These are phyloP conservation scores for Drosophila triauraria DNA, from an alignment of 1,140 invertebrate species.

Conservation along the genomic window DNA sequence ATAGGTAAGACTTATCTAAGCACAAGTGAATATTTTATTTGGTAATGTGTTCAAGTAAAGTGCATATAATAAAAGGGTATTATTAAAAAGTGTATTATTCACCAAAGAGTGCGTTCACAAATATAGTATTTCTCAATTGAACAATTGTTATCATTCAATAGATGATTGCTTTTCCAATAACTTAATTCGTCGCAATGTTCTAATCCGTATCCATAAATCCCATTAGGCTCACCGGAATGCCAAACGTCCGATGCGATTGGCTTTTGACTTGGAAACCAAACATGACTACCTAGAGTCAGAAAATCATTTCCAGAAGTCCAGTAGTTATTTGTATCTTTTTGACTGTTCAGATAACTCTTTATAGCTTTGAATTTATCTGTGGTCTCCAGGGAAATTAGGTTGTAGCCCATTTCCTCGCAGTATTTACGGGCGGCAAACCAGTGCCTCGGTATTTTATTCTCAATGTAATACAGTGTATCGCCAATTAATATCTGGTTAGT, in stretches of 20 bases:
- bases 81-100: too few relatives aligned
- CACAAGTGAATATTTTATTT: too few relatives aligned
- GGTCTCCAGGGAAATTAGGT: conserved; percentile 19
- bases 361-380: background rate
- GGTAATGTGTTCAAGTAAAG: too few relatives aligned
- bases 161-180: background rate
- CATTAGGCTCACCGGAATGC: too few relatives aligned
- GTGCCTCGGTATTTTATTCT: background rate
- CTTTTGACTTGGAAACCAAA: conserved; percentile 15
- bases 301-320: conserved; percentile 37
- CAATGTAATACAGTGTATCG: conserved; percentile 4
- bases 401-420: conserved; percentile 11
- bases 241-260: conserved; percentile 6
- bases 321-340: background rate
- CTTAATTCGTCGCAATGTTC: conserved; percentile 11
- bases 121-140: too few relatives aligned
- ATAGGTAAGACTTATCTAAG: too few relatives aligned
- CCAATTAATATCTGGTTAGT: background rate
- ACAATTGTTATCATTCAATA: background rate
- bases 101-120: too few relatives aligned
- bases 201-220: too few relatives aligned
- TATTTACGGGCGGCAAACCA: conserved; percentile 22
- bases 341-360: conserved; percentile 1
- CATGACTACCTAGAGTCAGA: background rate
- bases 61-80: too few relatives aligned